Conservation (phyloP, 2,797 vertebrate genomes). For the Acipenser ruthenus region DNA sequence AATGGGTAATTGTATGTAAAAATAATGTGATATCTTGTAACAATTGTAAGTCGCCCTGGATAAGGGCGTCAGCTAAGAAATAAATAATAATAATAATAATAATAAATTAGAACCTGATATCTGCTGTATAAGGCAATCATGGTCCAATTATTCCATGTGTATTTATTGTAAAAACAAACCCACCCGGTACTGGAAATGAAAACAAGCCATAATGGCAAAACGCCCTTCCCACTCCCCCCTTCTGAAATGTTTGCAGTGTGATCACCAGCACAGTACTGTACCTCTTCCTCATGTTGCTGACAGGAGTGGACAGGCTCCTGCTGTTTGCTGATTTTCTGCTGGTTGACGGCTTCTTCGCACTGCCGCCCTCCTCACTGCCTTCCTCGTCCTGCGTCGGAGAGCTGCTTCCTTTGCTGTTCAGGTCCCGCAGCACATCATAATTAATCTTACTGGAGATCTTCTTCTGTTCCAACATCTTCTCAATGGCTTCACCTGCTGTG, state of each 20-base stretch:
- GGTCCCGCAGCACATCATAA: constrained; percentile 88
- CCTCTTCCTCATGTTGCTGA: constrained; percentile 79
- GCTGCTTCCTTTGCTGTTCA: constrained; percentile 64
- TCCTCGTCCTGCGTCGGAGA: constrained; percentile 42
- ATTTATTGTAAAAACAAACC: too few relatives aligned
- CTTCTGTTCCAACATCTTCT: constrained; percentile 96
- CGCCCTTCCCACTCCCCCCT: too few relatives aligned
- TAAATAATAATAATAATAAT: too few relatives aligned
- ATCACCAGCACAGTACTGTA: constrained; percentile 28
- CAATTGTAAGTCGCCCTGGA: too few relatives aligned
- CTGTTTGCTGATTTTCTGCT: constrained; percentile 46
- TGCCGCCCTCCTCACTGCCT: constrained; percentile 25
- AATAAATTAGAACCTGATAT: not conserved
- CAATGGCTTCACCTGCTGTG: constrained; percentile 90
- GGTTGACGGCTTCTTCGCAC: constrained; percentile 38
- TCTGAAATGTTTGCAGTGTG: too few relatives aligned
- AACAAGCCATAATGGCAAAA: too few relatives aligned
- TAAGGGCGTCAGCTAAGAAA: too few relatives aligned
- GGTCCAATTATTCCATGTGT: too few relatives aligned
- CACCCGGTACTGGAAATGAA: too few relatives aligned
- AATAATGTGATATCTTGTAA: too few relatives aligned
- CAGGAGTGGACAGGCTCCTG: constrained; percentile 56
- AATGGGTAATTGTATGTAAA: too few relatives aligned
- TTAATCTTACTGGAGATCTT: constrained; percentile 94
- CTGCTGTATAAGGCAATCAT: not conserved